phyloP scores from a whole-genome alignment of 2,113 vertebrate species.

The Alexandromys fortis region DNA sequence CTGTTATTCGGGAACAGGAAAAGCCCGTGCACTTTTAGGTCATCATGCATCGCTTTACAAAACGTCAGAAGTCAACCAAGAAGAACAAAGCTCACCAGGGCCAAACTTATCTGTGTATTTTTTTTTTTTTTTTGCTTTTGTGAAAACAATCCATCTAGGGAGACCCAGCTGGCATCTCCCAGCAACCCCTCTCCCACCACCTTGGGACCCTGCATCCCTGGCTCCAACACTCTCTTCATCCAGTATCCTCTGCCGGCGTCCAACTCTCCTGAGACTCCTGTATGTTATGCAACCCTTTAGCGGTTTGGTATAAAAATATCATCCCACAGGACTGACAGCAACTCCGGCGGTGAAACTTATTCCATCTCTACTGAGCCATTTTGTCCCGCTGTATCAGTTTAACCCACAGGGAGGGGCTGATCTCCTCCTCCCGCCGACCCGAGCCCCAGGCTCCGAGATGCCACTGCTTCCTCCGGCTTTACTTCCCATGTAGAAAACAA shows the following conservation, averaged over 20 bases:
- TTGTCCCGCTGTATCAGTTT: conserved; percentile 65
- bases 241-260: not conserved
- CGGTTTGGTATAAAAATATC: conserved; percentile 68
- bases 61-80: not conserved
- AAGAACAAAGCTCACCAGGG: not conserved
- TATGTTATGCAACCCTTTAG: not conserved
- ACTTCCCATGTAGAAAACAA: not conserved
- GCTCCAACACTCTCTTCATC: not conserved
- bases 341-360: conserved; percentile 74
- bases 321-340: conserved; percentile 63
- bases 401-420: not conserved
- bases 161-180: not conserved
- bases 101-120: not conserved
- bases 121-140: not conserved
- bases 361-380: conserved; percentile 67
- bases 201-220: not conserved
- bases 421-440: not conserved
- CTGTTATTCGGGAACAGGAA: not conserved
- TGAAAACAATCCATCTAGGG: not conserved
- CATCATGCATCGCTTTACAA: not conserved
- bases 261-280: not conserved
- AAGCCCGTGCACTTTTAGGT: not conserved
- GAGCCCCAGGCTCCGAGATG: conserved; percentile 23
- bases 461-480: not conserved
- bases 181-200: not conserved